A percentile compares a stretch with the other conserved stretches of the same genome.
Evolutionary conservation across 2,113 vertebrate species (phyloP).

Genomic region (Sceloporus tristichus): DNA sequence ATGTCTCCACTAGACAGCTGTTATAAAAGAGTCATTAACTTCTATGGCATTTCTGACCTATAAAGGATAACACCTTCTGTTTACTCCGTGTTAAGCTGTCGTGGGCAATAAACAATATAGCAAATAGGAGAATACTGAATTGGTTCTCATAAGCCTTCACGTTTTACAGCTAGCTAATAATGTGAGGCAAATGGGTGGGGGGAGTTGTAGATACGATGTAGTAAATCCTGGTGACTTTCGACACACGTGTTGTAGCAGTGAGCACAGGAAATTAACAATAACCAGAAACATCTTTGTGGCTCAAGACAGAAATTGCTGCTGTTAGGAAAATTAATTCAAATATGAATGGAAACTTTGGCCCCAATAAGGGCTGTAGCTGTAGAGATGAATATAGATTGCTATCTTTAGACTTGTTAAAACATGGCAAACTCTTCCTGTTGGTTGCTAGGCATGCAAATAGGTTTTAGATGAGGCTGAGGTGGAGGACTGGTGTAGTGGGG

Average conservation of each 20-base stretch:
- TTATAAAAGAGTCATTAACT: slow-evolving; percentile 25
- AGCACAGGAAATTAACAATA: slow-evolving; percentile 38
- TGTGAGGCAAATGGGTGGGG: not conserved
- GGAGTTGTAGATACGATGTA: not conserved
- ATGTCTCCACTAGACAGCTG: slow-evolving; percentile 18
- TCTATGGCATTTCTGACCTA: slow-evolving; percentile 16
- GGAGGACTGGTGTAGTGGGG: not conserved
- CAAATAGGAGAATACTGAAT: slow-evolving; percentile 17
- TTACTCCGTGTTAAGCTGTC: slow-evolving; percentile 12
- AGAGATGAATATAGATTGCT: not conserved
- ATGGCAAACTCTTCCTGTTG: not conserved
- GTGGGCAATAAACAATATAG: slow-evolving; percentile 37
- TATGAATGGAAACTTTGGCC: not conserved
- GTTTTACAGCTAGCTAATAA: slow-evolving; percentile 5
- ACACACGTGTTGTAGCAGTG: not conserved
- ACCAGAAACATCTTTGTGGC: not conserved
- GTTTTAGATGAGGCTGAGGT: not conserved
- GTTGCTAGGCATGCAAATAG: not conserved
- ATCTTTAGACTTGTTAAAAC: not conserved
- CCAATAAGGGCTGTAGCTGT: not conserved
- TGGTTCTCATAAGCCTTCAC: not conserved
- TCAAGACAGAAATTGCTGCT: not conserved
- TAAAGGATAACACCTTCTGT: slow-evolving; percentile 6
- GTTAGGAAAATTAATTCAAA: slow-evolving; percentile 8
- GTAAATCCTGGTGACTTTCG: slow-evolving; percentile 11